Base-by-base conservation (phyloP, 2,888 invertebrate genomes). In the Stenurella melanura region DNA sequence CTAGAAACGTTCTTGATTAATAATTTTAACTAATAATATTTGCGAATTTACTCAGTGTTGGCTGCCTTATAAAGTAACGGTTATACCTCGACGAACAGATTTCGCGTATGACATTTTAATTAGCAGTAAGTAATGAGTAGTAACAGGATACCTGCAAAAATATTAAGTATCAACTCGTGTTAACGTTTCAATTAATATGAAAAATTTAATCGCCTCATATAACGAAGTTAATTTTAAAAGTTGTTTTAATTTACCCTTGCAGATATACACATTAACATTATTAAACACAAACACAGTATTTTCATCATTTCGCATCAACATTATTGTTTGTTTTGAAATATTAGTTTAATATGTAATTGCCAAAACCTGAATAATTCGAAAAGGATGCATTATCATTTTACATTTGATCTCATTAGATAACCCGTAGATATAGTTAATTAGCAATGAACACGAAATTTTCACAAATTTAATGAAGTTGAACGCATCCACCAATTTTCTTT, bases 351-450 rank as follows among this genome's bases (percentile, higher is more conserved):
- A n/a, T n/a, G n/a, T n/a, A 50, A 50, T n/a, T 50, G 50, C n/a
- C 50, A 50, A n/a, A 42, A 42, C 5, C n/a, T 4, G 3, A 42
- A 42, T 12, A 50, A 50, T 50, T 50, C 12, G n/a, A 50, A 50
- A n/a, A 17, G 50, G 50, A n/a, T 12, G 15, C 42, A 12, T 42
- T 50, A 50, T 50, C 4, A 15, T 50, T 50, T 50, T n/a, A 50
- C 5, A n/a, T 50, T 50, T 50, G n/a, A 50, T 50, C 50, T 50
- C 50, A 50, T 50, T 50, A 50, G 50, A 50, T 50, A 50, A n/a
- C 1, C 3, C 3, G 0, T n/a, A 5, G 6, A 7, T 5, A 5
- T n/a, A 50, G n/a, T 50, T 50, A 50, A 50, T 50, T 50, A 6
- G 50, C 7, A 6, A 4, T 50, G 50, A 15, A n/a, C 50, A 50